Percentiles rank a stretch among this genome's conserved stretches.
Evolutionary conservation across 2,113 vertebrate species (phyloP).

Genomic region (Sinosuthora webbiana): DNA sequence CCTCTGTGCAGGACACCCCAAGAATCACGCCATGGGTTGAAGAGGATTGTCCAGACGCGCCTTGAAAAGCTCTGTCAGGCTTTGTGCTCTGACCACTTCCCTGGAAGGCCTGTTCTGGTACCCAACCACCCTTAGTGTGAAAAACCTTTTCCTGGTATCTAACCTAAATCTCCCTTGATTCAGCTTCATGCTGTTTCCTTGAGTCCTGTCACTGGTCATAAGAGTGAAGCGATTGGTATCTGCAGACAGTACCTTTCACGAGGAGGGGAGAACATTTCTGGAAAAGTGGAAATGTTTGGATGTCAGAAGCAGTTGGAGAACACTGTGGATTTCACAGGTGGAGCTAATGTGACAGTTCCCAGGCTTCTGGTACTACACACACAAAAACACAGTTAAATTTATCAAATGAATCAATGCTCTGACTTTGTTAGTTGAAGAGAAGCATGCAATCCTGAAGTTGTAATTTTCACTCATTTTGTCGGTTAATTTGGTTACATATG

Average conservation of each 20-base stretch:
- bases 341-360: neutral
- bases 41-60: neutral
- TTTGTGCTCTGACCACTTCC: neutral
- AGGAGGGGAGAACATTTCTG: neutral
- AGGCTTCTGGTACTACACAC: neutral
- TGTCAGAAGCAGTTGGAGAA: neutral
- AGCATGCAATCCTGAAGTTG: neutral
- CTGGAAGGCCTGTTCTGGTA: neutral
- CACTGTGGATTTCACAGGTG: neutral
- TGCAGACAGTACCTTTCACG: neutral
- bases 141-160: neutral
- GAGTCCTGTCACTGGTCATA: neutral
- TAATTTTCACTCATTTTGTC: neutral
- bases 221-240: neutral
- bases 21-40: neutral
- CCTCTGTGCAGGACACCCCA: neutral
- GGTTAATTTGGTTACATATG: neutral
- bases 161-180: neutral
- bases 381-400: neutral
- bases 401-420: neutral
- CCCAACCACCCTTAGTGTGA: accelerated
- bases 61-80: neutral
- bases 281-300: neutral
- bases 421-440: neutral
- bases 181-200: neutral